Percentiles rank a stretch among this genome's conserved stretches.
phyloP scores from a whole-genome alignment of 2,888 invertebrate genomes.

The Heliothis peltigera region DNA sequence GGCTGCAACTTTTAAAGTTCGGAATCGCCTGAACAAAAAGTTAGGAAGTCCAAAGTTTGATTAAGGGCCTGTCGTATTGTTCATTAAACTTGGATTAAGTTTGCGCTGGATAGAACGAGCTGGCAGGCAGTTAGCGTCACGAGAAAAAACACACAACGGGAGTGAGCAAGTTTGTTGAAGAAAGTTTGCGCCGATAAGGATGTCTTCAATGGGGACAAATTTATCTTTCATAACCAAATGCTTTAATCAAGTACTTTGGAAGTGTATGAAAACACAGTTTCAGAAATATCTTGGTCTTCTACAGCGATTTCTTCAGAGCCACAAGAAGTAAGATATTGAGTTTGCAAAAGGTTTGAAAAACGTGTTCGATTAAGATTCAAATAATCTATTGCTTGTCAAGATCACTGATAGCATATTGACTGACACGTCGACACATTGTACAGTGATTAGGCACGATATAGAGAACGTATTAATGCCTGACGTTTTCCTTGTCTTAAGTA shows the following conservation, averaged over 20 bases:
- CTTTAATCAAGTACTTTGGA: conserved; percentile 46
- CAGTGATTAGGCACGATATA: conserved; percentile 45
- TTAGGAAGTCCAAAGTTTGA: conserved; percentile 88
- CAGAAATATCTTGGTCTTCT: no score
- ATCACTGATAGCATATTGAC: conserved; percentile 40
- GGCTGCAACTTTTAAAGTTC: conserved; percentile 61
- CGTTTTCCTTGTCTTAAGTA: conserved; percentile 37
- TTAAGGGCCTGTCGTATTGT: conserved; percentile 90
- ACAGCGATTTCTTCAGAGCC: no score
- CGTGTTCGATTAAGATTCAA: conserved; percentile 12
- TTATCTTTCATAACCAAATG: conserved; percentile 51
- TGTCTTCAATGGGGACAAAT: conserved; percentile 67
- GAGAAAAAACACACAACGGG: conserved; percentile 82
- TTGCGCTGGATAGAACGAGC: conserved; percentile 89
- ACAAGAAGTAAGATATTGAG: no score
- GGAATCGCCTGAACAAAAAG: conserved; percentile 61
- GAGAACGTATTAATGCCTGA: conserved; percentile 22
- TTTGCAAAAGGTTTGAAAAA: neutral
- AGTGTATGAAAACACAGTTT: conserved; percentile 24
- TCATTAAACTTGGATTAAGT: conserved; percentile 91
- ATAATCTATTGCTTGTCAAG: conserved; percentile 49
- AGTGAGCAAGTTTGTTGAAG: conserved; percentile 73
- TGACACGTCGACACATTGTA: conserved; percentile 40
- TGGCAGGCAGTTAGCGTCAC: conserved; percentile 88
- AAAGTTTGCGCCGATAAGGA: conserved; percentile 74